Base-by-base conservation (phyloP, 2,888 invertebrate genomes). In the Camptogramma bilineatum region DNA sequence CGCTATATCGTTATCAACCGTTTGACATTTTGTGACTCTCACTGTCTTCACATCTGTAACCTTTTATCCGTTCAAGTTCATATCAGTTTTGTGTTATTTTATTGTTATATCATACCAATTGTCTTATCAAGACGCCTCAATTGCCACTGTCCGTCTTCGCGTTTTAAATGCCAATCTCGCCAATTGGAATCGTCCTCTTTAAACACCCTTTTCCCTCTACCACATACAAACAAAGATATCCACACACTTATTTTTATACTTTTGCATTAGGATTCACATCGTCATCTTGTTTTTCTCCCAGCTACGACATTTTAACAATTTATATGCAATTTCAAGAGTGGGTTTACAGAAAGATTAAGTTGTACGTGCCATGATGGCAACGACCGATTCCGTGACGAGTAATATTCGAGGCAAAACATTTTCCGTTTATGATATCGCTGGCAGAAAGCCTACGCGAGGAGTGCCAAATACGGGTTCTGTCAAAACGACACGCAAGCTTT, bases 401-500 rank as follows among this genome's bases (percentile, higher is more conserved):
- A 61, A 69, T 73, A 72, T 75, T 74, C 72, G 73, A 73, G 70
- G 72, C 64, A 72, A 75, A 75, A 67, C 69, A 68, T 65, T 72
- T 55, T 72, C 52, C 69, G 71, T 76, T 74, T 76, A 71, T 72
- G 70, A 74, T 75, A 70, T 69, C 66, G 70, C 56, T 82, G 82
- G 83, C 82, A 77, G 68, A 59, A 69, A 69, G 80, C 81, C 81
- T 77, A 76, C 70, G 63, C 55, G 67, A 74, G 78, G 79, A 79
- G 79, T 83, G 86, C 81, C 86, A 82, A 82, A 80, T 76, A 74
- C 79, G 73, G 75, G 65, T 61, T 54, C 66, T 63, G 67, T 66
- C 71, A 70, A 70, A 63, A 66, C 68, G 65, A 66, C 75, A 78
- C 77, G 80, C 75, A 71, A 75, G 59, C 61, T 52, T 66, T 67